Base-by-base conservation (phyloP, 1,140 invertebrate species). In the Drosophila funebris region DNA sequence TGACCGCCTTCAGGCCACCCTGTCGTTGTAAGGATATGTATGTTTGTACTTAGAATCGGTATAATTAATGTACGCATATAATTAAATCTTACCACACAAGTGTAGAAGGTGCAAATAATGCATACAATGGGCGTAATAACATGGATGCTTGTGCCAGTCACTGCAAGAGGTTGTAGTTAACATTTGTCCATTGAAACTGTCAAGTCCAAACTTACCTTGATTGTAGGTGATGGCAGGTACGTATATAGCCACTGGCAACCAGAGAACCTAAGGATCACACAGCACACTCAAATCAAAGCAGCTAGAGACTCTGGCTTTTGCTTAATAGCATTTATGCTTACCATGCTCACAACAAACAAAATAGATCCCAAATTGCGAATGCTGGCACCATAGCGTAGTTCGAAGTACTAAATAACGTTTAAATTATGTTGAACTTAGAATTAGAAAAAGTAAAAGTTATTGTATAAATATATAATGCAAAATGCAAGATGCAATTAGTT, bases 1-100 rank as follows among this genome's bases (percentile, higher is more conserved):
- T 95, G 0, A 98, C 97, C 2, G 97, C 97, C 92, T 97, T 97
- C 52, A 99, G 93, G 18, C 97, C 97, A 80, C 97, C 97, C 97
- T 98, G 74, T 68, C 62, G 70, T 31, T 18, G 1, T 16, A 31
- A 29, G 2, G 58, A 44, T 13, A 27, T 44, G 13, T 39, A 29
- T 16, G n/a, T 36, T 11, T 13, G 8, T 13, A 4, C 0, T 16
- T 13, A 3, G 7, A 22, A 22, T 2, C 22, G 22, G 22, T 22
- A 2, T 4, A 3, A 33, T 37, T 20, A 5, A 36, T 33, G 13
- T 11, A 16, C 43, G 8, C 52, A 68, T 63, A 70, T 48, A 77
- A 77, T 82, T 73, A 67, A 67, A 81, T 93, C 95, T 94, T 94
- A 97, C 97, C 93, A 98, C 93, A 61, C 95, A 95, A 0, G 97